A percentile compares a stretch with the other conserved stretches of the same genome.
Conservation (phyloP, 2,888 invertebrate genomes). For the Cephus pulcher region DNA sequence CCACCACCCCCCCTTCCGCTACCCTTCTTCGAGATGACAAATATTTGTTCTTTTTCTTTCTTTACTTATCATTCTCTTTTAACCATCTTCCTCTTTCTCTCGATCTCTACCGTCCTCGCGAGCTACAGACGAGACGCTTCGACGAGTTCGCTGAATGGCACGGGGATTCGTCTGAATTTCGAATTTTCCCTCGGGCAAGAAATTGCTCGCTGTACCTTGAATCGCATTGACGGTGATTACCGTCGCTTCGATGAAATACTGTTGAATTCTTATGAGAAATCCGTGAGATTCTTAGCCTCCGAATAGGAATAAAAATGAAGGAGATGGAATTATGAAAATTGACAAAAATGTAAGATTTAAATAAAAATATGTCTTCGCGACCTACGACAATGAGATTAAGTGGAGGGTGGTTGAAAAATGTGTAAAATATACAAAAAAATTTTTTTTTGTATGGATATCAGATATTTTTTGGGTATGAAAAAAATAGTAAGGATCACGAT, state of each 20-base stretch:
- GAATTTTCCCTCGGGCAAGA: too few relatives aligned
- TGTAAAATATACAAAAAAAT: too few relatives aligned
- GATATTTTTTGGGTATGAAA: too few relatives aligned
- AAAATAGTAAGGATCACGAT: background rate
- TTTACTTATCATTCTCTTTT: background rate
- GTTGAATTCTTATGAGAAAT: background rate
- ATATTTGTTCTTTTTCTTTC: background rate
- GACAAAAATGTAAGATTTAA: background rate
- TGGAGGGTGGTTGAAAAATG: too few relatives aligned
- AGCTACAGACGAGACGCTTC: background rate
- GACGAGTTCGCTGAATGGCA: too few relatives aligned
- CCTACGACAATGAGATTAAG: too few relatives aligned
- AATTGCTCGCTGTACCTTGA: background rate
- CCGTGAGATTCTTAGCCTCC: background rate
- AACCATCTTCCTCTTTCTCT: background rate
- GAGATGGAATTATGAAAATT: background rate
- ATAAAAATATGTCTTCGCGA: too few relatives aligned
- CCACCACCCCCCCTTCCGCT: background rate
- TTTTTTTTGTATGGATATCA: too few relatives aligned
- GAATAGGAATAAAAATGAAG: background rate
- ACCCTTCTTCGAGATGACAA: background rate
- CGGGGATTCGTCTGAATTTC: too few relatives aligned
- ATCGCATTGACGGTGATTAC: background rate
- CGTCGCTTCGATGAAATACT: background rate
- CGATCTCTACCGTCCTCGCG: constrained; percentile 14